Base-by-base conservation (phyloP, 2,797 vertebrate species). In the Centroberyx gerrardi region DNA sequence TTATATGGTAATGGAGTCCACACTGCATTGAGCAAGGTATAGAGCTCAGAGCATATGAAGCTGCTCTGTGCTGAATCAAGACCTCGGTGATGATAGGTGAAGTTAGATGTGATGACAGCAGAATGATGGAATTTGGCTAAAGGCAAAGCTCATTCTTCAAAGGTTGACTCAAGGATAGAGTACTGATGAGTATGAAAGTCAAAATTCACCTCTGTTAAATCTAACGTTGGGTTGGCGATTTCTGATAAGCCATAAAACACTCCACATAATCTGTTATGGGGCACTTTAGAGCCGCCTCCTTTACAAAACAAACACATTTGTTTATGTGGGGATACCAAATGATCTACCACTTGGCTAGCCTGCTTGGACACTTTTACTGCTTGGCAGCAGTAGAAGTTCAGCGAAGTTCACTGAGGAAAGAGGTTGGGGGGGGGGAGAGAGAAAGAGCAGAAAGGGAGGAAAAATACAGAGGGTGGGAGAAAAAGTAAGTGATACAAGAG, bases 151-250 rank as follows among this genome's bases (percentile, higher is more conserved):
- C 74, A 78, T 76, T 85, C 84, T 53, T 80, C 15, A 71, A 63
- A 59, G 76, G 74, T 82, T 90, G 90, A 88, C 49, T 78, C 51
- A 81, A 53, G 7, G 51, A 83, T 81, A 86, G 79, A 40, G 68
- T 33, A 78, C 29, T 55, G 54, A 78, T 18, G 28, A 63, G 6
- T 15, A 52, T 29, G 14, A 63, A 38, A 77, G 69, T 31, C 52
- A 58, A 61, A 63, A 65, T 6, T 58, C 33, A 62, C 29, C 29
- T 62, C 48, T 52, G 72, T 31, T 59, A 70, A 80, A 83, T 79
- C 33, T 15, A 56, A 76, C 18, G 31, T 22, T 13, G 36, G 22
- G 28, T 40, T 78, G 58, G 38, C n/a, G n/a, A 60, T 54, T 77
- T 82, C 22, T 59, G 60, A 76, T 64, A 62, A 63, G 53, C 52